Percentiles rank a stretch among this genome's conserved stretches.
These are phyloP conservation scores for Rhyzopertha dominica DNA, from an alignment of 1,140 invertebrate species.

Conservation along the genomic window DNA sequence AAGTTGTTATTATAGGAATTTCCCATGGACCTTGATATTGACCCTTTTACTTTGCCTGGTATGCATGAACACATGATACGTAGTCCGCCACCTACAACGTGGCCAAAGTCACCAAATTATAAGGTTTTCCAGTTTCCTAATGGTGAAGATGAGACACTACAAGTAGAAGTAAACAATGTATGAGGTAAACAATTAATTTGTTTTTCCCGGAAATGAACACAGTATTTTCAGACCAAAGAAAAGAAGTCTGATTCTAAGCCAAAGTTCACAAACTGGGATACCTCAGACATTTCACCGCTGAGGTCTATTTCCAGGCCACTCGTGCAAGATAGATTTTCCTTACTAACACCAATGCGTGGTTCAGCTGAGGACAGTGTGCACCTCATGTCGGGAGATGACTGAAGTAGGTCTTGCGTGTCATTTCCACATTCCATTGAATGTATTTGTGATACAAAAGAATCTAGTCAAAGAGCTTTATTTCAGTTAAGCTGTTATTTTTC, in stretches of 20 bases:
- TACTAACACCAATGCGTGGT: constrained; percentile 36
- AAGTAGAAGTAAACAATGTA: constrained; percentile 34
- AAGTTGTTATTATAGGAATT: constrained; percentile 55
- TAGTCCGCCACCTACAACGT: constrained; percentile 69
- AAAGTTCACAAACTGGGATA: constrained; percentile 38
- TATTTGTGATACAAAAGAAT: too few species aligned
- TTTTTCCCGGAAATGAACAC: constrained; percentile 10
- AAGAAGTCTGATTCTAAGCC: constrained; percentile 35
- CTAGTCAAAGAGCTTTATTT: too few species aligned
- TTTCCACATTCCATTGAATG: constrained; percentile 15
- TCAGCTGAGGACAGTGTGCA: constrained; percentile 40
- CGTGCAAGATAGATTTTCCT: constrained; percentile 39
- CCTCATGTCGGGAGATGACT: constrained; percentile 38
- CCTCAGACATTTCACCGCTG: constrained; percentile 32
- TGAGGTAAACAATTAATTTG: constrained; percentile 6
- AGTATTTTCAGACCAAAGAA: constrained; percentile 33
- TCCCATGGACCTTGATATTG: constrained; percentile 56
- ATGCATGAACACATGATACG: constrained; percentile 78
- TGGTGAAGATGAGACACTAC: constrained; percentile 34
- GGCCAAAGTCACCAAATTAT: constrained; percentile 42
- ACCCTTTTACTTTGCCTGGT: constrained; percentile 68
- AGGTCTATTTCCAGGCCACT: constrained; percentile 30
- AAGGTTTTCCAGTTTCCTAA: constrained; percentile 40
- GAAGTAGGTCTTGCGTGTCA: constrained; percentile 9
- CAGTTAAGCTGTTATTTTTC: too few species aligned